These are phyloP conservation scores for Magallana gigas DNA, from an alignment of 1,140 invertebrate species.

Conservation along the genomic window DNA sequence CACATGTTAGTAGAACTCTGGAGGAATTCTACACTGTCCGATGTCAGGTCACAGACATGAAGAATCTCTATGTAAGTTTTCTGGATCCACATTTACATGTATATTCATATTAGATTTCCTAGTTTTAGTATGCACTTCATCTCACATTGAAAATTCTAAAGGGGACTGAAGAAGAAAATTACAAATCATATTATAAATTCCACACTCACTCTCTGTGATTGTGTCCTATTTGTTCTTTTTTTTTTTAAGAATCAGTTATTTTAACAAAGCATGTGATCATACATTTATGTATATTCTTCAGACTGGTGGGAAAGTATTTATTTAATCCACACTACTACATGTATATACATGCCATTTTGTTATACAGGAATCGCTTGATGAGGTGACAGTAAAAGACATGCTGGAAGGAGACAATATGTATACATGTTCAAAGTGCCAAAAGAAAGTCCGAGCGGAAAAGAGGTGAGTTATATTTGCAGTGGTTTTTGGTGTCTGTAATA, in stretches of 20 bases:
- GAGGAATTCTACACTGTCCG: slow-evolving; percentile 98
- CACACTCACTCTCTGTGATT: too few species aligned
- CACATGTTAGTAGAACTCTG: slow-evolving; percentile 94
- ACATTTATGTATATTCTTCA: too few species aligned
- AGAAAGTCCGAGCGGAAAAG: slow-evolving; percentile 96
- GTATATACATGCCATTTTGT: too few species aligned
- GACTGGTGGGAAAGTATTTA: too few species aligned
- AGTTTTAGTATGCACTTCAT: too few species aligned
- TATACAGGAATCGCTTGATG: slow-evolving; percentile 90
- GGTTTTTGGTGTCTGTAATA: background rate
- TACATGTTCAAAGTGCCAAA: slow-evolving; percentile 95
- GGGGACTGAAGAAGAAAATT: too few species aligned
- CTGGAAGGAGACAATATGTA: slow-evolving; percentile 98
- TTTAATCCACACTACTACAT: too few species aligned
- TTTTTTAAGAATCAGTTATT: too few species aligned
- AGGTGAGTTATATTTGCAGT: slow-evolving; percentile 79
- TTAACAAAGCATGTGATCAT: too few species aligned
- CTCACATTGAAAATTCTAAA: too few species aligned
- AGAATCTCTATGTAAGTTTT: slow-evolving; percentile 88
- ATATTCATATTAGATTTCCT: background rate
- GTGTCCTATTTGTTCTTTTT: too few species aligned
- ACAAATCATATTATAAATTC: too few species aligned
- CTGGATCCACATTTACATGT: background rate
- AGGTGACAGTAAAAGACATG: slow-evolving; percentile 97
- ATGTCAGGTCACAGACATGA: slow-evolving; percentile 97